Evolutionary conservation across 2,797 vertebrate species (phyloP).

Genomic region (Ctenosaura bakeri): DNA sequence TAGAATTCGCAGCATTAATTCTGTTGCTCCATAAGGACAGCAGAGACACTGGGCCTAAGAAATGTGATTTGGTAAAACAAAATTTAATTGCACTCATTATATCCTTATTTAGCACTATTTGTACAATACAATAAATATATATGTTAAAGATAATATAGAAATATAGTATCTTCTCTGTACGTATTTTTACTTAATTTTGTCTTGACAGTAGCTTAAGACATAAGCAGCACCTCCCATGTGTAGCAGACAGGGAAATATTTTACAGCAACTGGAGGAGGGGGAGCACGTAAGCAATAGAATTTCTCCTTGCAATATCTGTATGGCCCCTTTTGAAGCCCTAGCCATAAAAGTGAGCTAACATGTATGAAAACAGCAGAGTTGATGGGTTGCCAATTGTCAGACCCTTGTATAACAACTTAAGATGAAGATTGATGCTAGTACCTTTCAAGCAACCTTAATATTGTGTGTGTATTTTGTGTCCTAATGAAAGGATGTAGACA

Average conservation of each 20-base stretch:
- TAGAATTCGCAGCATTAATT: constrained; percentile 94
- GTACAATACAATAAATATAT: background rate
- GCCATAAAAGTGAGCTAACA: background rate
- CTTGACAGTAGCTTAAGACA: background rate
- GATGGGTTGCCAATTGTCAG: too few relatives aligned
- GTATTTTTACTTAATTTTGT: background rate
- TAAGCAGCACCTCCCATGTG: background rate
- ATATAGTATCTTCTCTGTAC: background rate
- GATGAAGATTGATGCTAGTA: background rate
- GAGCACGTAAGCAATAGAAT: background rate
- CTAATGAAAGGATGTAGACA: too few relatives aligned
- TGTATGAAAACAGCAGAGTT: background rate
- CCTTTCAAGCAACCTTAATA: background rate
- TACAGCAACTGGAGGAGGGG: background rate
- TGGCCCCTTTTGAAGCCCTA: background rate
- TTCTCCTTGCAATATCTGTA: too few relatives aligned
- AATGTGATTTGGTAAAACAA: constrained; percentile 39
- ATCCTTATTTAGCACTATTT: background rate
- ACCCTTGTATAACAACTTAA: background rate
- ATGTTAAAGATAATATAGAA: background rate
- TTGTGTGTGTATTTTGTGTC: background rate
- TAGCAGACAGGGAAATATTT: background rate
- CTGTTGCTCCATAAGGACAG: constrained; percentile 96
- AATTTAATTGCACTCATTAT: constrained; percentile 5
- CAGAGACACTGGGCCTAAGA: constrained; percentile 92